Base-by-base conservation (phyloP, 2,797 vertebrate species). In the Threskiornis aethiopicus region DNA sequence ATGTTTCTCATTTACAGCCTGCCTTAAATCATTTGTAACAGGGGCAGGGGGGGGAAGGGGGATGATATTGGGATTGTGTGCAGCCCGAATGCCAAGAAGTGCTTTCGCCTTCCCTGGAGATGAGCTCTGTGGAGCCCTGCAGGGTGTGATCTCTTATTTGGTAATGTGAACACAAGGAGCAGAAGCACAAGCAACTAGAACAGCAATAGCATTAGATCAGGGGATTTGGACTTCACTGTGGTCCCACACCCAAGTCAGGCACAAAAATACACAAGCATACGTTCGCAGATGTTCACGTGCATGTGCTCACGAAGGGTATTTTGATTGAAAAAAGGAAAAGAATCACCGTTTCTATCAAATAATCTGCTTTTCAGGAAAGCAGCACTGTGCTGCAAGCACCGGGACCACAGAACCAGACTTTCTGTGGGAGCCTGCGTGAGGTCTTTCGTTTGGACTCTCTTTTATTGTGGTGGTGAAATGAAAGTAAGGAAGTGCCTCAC, bases 1-100 rank as follows among this genome's bases (percentile, higher is more conserved):
- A 84, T 93, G 94, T 94, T 95, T 96, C 87, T 95, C 79, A 96
- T 96, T 96, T 95, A 89, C 72, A 86, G 94, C 84, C 87, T 91
- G 93, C 77, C 58, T 93, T 94, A 94, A 97, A 92, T 95, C 89
- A 91, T 90, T 92, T 86, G 69, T 85, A 84, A 86, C 31, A 46
- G 79, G 57, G 78, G 64, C 0, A 10, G 72, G 46, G 31, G n/a
- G 21, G 37, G 22, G 22, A 41, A 51, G 25, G 35, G 25, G 58
- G 49, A 86, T 0, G 31, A 41, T 81, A 55, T 4, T 69, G 72
- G 75, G 49, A 86, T 72, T 87, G 76, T 93, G 89, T 49, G 65
- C 78, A 76, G 41, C 59, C 55, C 0, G 1, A 82, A 79, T 64
- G 93, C 93, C 97, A 95, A 93, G 66, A 94, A 92, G 62, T 84